Evolutionary conservation across 2,888 invertebrate genomes (phyloP).

Genomic region (Andrena minutula): DNA sequence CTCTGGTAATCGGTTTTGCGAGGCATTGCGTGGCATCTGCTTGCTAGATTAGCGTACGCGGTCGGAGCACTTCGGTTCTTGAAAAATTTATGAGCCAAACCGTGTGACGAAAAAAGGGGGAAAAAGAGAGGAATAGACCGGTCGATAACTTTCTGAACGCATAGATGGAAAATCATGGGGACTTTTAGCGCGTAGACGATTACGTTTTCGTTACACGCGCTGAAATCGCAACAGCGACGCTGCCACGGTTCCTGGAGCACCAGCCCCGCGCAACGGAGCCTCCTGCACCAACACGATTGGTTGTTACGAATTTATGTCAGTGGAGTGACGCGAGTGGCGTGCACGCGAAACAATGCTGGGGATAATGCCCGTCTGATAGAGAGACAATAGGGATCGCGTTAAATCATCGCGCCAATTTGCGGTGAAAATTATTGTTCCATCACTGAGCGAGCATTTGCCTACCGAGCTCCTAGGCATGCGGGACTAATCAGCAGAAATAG

Average conservation of each 20-base stretch:
- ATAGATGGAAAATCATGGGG: slow-evolving; percentile 27
- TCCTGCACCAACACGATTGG: neutral
- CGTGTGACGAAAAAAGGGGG: slow-evolving; percentile 35
- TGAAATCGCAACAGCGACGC: slow-evolving; percentile 11
- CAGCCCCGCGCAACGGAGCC: neutral
- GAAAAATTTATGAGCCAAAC: slow-evolving; percentile 70
- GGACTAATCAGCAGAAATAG: neutral
- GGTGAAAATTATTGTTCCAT: slow-evolving; percentile 8
- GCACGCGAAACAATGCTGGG: slow-evolving; percentile 14
- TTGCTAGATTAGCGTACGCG: slow-evolving; percentile 75
- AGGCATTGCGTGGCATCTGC: slow-evolving; percentile 76
- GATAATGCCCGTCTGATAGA: slow-evolving; percentile 2
- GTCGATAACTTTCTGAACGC: slow-evolving; percentile 54
- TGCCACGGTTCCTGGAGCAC: neutral
- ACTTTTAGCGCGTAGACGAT: slow-evolving; percentile 3
- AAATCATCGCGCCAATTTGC: slow-evolving; percentile 7
- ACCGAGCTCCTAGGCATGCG: neutral
- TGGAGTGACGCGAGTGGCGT: neutral
- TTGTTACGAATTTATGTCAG: slow-evolving; percentile 19
- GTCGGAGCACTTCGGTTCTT: slow-evolving; percentile 67
- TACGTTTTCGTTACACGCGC: slow-evolving; percentile 24
- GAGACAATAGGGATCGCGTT: slow-evolving; percentile 7
- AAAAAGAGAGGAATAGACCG: slow-evolving; percentile 30
- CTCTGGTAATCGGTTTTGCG: slow-evolving; percentile 71
- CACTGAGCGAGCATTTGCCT: neutral